Conservation (phyloP, 2,113 vertebrate genomes). For the Corydoras sp. region DNA sequence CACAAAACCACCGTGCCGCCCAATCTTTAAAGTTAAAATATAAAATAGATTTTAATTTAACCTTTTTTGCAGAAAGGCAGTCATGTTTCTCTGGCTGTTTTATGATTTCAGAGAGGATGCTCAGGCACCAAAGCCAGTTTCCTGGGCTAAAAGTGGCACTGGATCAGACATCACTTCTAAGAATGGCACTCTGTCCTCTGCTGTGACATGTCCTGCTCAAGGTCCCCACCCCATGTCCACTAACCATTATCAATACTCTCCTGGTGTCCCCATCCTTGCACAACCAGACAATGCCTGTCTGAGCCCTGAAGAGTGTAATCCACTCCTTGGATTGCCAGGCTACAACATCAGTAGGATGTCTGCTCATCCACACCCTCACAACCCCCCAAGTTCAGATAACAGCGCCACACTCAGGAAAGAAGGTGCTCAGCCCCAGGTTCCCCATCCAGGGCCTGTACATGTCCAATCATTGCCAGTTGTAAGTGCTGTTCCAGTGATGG, state of each 20-base stretch:
- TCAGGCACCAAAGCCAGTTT: slow-evolving; percentile 74
- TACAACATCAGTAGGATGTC: slow-evolving; percentile 59
- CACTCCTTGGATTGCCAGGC: slow-evolving; percentile 67
- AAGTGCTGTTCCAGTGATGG: slow-evolving; percentile 74
- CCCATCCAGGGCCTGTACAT: slow-evolving; percentile 30
- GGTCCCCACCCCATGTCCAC: slow-evolving; percentile 50
- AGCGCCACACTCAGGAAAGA: slow-evolving; percentile 58
- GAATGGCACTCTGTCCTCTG: slow-evolving; percentile 81
- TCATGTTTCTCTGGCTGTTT: neutral
- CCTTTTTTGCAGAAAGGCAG: too few species aligned
- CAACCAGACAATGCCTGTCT: slow-evolving; percentile 51
- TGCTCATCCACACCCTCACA: slow-evolving; percentile 26
- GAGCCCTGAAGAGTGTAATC: slow-evolving; percentile 55
- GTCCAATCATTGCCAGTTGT: slow-evolving; percentile 64
- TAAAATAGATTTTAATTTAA: too few species aligned
- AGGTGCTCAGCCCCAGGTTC: slow-evolving; percentile 63
- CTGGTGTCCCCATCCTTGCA: slow-evolving; percentile 58
- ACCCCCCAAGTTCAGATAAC: slow-evolving; percentile 28
- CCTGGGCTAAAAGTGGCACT: slow-evolving; percentile 76
- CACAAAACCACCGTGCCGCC: too few species aligned
- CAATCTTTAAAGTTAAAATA: too few species aligned
- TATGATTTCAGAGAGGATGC: slow-evolving; percentile 76
- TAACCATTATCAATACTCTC: slow-evolving; percentile 60
- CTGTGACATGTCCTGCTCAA: slow-evolving; percentile 68
- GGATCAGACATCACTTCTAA: slow-evolving; percentile 77